Evolutionary conservation across 2,113 vertebrate species (phyloP).

Genomic region (Leptodactylus fuscus): DNA sequence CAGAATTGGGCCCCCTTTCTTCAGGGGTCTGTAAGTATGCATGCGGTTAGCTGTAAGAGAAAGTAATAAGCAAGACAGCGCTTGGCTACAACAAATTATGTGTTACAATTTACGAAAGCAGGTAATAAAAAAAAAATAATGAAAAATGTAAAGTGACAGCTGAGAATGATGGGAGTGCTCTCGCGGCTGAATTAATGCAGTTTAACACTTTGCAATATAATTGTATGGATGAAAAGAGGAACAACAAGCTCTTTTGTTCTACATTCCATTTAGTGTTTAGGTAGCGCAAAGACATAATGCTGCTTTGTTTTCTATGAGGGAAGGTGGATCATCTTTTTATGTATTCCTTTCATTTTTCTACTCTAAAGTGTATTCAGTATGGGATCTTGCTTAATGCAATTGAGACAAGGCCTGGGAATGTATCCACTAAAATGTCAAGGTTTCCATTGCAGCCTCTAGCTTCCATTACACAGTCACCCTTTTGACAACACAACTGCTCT

Average conservation of each 20-base stretch:
- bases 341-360: neutral
- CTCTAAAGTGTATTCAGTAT: neutral
- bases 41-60: neutral
- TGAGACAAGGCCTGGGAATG: neutral
- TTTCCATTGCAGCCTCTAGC: neutral
- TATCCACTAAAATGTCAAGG: neutral
- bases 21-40: too few species aligned
- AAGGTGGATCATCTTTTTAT: constrained; percentile 15
- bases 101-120: neutral
- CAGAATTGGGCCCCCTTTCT: too few species aligned
- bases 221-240: constrained; percentile 14
- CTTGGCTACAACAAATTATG: neutral
- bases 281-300: constrained; percentile 5
- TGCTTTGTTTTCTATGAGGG: constrained; percentile 39
- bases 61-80: neutral
- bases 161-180: constrained; percentile 17
- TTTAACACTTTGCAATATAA: constrained; percentile 36
- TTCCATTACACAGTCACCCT: neutral
- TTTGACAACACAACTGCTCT: neutral
- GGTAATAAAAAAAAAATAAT: neutral
- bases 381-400: neutral
- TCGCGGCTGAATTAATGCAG: constrained; percentile 27
- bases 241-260: constrained; percentile 31
- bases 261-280: constrained; percentile 45
- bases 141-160: constrained; percentile 9